A percentile compares a stretch with the other conserved stretches of the same genome.
phyloP scores from a whole-genome alignment of 2,113 vertebrate genomes.

The Chlorodrepanis virens region DNA sequence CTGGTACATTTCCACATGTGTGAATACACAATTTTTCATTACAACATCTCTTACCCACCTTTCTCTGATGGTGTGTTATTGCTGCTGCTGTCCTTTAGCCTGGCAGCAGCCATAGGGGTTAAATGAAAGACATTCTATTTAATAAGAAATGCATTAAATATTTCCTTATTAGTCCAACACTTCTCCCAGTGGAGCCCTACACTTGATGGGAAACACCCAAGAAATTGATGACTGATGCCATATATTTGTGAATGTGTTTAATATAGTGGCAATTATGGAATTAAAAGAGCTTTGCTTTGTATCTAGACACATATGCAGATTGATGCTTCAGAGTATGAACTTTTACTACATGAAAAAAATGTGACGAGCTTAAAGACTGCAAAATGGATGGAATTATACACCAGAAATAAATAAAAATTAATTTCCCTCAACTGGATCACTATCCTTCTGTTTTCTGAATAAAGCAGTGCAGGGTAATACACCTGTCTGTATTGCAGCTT shows the following conservation, averaged over 20 bases:
- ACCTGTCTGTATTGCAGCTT: neutral
- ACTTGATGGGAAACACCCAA: neutral
- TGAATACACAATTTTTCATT: neutral
- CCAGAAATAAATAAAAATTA: neutral
- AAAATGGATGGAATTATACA: neutral
- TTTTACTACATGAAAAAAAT: neutral
- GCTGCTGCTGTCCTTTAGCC: neutral
- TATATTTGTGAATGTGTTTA: neutral
- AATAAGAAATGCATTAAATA: neutral
- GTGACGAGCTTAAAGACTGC: neutral
- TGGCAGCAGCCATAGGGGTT: neutral
- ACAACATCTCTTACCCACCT: neutral
- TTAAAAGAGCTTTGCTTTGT: neutral
- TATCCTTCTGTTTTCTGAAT: neutral
- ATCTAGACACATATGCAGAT: neutral
- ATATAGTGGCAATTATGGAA: neutral
- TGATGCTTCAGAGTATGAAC: neutral
- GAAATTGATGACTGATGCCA: neutral
- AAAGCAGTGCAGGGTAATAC: neutral
- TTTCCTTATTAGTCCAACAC: neutral
- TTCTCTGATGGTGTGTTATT: neutral
- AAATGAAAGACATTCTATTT: neutral
- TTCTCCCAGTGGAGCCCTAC: rapidly evolving
- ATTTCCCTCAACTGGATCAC: neutral
- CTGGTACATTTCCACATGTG: neutral